Percentiles rank a stretch among this genome's conserved stretches.
phyloP scores from a whole-genome alignment of 2,888 invertebrate species.

The Euplexia lucipara region DNA sequence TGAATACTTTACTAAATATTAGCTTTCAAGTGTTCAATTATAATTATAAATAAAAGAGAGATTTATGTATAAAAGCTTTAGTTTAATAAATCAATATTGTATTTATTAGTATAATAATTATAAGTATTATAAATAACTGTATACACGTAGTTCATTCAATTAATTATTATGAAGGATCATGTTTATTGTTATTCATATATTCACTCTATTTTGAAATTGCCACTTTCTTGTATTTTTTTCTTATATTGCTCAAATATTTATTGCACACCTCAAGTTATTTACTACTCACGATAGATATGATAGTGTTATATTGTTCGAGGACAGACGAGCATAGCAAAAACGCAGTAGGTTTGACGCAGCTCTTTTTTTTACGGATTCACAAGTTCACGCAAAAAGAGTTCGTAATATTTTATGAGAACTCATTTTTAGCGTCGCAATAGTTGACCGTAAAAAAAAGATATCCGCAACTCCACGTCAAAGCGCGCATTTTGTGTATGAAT shows the following conservation, averaged over 20 bases:
- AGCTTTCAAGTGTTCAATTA: constrained; percentile 44
- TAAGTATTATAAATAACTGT: background rate
- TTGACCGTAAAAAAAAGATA: too few relatives aligned
- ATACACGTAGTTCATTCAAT: background rate
- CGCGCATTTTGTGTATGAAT: too few relatives aligned
- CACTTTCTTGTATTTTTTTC: too few relatives aligned
- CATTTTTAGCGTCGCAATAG: background rate
- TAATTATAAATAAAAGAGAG: constrained; percentile 35
- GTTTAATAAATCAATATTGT: background rate
- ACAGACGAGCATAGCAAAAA: background rate
- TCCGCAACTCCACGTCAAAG: too few relatives aligned
- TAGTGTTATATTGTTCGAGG: too few relatives aligned
- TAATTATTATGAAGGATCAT: background rate
- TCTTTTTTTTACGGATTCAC: too few relatives aligned
- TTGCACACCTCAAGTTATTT: background rate
- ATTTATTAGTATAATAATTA: constrained; percentile 9
- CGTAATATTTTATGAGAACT: background rate
- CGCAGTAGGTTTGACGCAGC: background rate
- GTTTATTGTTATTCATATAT: background rate
- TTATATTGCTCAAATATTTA: background rate
- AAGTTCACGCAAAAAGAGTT: background rate
- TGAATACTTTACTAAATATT: constrained; percentile 16
- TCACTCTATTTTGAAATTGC: too few relatives aligned
- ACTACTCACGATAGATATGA: background rate
- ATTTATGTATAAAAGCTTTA: background rate